phyloP scores from a whole-genome alignment of 2,797 vertebrate species.

The Gastrophryne carolinensis region DNA sequence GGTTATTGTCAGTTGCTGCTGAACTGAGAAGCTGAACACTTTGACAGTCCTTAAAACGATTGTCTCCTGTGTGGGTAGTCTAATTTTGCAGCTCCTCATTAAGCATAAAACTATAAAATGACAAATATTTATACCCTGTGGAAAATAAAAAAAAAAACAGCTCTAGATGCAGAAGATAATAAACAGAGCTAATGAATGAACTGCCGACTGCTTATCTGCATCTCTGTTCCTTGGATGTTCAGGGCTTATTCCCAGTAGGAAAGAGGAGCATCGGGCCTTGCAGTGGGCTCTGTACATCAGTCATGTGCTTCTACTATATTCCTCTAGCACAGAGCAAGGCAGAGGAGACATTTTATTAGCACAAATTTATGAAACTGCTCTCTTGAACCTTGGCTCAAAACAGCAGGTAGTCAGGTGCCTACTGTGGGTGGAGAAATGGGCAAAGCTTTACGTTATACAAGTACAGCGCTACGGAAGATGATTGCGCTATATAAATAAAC shows the following conservation, averaged over 20 bases:
- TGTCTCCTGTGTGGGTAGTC: neutral
- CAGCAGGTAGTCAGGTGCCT: neutral
- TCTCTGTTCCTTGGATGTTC: neutral
- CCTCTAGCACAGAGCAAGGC: neutral
- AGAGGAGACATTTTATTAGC: slow-evolving; percentile 16
- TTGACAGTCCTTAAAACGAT: neutral
- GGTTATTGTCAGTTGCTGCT: neutral
- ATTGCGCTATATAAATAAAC: no score
- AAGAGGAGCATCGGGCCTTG: neutral
- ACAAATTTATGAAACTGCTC: slow-evolving; percentile 19
- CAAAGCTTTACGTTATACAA: no score
- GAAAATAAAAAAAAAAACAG: neutral
- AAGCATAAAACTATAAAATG: neutral
- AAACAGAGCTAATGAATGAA: neutral
- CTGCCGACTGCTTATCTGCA: neutral
- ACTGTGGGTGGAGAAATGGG: neutral
- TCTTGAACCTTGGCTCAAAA: slow-evolving; percentile 1
- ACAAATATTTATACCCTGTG: neutral
- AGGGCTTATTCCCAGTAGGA: slow-evolving; percentile 2
- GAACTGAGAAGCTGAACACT: neutral
- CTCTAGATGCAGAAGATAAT: neutral
- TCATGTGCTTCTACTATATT: slow-evolving; percentile 21
- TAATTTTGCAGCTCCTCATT: neutral
- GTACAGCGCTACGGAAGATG: no score
- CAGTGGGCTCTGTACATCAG: slow-evolving; percentile 3